These are phyloP conservation scores for Zootoca vivipara DNA, from an alignment of 2,113 vertebrate species.

Conservation along the genomic window DNA sequence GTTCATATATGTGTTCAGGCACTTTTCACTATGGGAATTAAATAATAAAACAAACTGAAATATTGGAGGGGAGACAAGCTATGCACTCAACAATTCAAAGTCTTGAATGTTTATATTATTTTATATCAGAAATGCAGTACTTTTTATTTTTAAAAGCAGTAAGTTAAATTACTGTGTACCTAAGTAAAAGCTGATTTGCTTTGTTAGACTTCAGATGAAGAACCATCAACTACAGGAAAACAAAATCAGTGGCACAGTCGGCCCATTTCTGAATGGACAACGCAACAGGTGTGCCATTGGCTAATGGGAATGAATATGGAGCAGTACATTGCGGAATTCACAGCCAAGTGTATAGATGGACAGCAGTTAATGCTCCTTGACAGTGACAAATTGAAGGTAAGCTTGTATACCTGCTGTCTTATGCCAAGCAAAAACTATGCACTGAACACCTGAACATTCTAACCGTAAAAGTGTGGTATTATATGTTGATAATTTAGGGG, in stretches of 20 bases:
- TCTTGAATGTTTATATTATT: not conserved
- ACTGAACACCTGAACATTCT: not conserved
- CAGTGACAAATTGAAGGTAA: conserved; percentile 88
- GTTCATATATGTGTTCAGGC: not conserved
- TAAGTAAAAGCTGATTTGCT: conserved; percentile 52
- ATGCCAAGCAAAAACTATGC: not conserved
- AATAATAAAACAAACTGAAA: not conserved
- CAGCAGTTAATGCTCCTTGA: conserved; percentile 85
- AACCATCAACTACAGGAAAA: conserved; percentile 78
- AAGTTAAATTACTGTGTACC: not conserved
- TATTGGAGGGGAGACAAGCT: no score
- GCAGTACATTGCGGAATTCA: conserved; percentile 87
- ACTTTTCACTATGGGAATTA: not conserved
- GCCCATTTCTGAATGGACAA: conserved; percentile 86
- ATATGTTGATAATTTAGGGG: not conserved
- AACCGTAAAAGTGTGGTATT: not conserved
- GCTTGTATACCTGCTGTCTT: not conserved
- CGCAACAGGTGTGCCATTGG: conserved; percentile 89
- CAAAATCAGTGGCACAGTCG: conserved; percentile 90
- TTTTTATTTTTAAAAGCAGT: conserved; percentile 15
- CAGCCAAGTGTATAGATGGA: conserved; percentile 81
- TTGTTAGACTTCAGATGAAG: conserved; percentile 84
- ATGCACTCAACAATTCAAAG: not conserved
- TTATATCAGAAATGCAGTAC: not conserved
- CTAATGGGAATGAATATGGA: conserved; percentile 91